Evolutionary conservation across 1,140 invertebrate genomes (phyloP), one percentile per base, ranked within the genome.

Genomic region (Calephelis virginiensis): DNA sequence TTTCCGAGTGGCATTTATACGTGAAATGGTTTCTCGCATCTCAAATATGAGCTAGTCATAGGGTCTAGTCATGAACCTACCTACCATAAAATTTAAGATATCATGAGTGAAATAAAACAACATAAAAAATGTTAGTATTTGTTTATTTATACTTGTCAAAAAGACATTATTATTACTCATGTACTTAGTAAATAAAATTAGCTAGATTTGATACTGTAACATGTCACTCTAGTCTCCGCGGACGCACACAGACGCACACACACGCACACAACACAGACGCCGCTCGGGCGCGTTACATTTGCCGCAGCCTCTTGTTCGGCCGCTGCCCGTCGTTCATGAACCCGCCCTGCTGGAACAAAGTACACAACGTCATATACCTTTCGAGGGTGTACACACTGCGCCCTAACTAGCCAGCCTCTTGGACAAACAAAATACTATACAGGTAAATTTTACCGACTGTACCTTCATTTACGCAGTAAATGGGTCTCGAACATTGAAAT

Each of bases 181-280:
- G 86, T 89, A 90, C 88, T 90, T 88, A 89, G 88, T 90, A 90
- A 90, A 90, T 90, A 90, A 77, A 90, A 90, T 89, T 90, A 82
- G 79, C 87, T 90, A 90, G 81, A 88, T 89, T 90, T 86, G 81
- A 83, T 78, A 82, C 81, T 82, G 78, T 73, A 77, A 67, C 64
- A 43, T 43, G 40, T 43, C 40, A 43, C 40, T 43, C 40, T 43
- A 43, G 40, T 82, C 82, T 84, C 80, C 81, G 80, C 78, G 74
- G 79, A 79, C 81, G 78, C 72, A 72, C 70, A 70, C 77, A 76
- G 61, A 46, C 61, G 17, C 79, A 81, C 79, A 74, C 86, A 85
- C 83, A 83, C 81, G 75, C 76, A 73, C 72, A 78, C 77, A 72
- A 72, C 70, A 66, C 61, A 66, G 75, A 76, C 75, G 77, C 71